Base-by-base conservation (phyloP, 2,113 vertebrate genomes). In the Pluvialis apricaria region DNA sequence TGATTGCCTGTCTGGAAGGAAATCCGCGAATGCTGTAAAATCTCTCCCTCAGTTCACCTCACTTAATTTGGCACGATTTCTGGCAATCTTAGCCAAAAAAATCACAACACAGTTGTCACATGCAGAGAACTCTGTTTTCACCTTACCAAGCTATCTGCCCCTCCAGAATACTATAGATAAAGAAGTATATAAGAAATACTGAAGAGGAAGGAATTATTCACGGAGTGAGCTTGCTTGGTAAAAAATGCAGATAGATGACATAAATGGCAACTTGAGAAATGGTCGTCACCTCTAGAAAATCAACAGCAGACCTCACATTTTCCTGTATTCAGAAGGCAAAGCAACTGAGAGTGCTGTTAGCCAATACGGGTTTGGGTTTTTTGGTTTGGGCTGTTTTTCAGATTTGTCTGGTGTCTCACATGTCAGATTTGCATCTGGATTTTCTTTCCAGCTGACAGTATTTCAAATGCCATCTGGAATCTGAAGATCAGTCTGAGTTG, bases 361-460 rank as follows among this genome's bases (percentile, higher is more conserved):
- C 24, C 60, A 69, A 60, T n/a, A 40, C 3, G 4, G 16, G 21
- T 68, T 69, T 69, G 32, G 36, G 2, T 3, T 68, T 60, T 81
- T 68, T 40, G 3, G 18, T 70, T 69, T 94, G 72, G 22, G 9
- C 32, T 73, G 14, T 15, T 86, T 86, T 86, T 88, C 71, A 78
- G 60, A 51, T 83, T 86, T 86, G 21, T 44, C 57, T 66, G 25
- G 24, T 90, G 34, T 90, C 66, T 91, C 32, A 60, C 45, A 55
- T 68, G 38, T 82, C 28, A 28, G 54, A 83, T 93, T 92, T 97
- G 76, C 71, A 73, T 75, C 71, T 83, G 82, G 88, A 83, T 92
- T 95, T 90, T 71, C 42, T 77, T 96, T 64, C 45, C 72, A 88
- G 58, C 26, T 92, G 45, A 52, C 32, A 73, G 22, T 62, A 81